Percentiles rank a stretch among this genome's conserved stretches.
Conservation (phyloP, 2,888 invertebrate species). For the Gonocerus acuteangulatus region DNA sequence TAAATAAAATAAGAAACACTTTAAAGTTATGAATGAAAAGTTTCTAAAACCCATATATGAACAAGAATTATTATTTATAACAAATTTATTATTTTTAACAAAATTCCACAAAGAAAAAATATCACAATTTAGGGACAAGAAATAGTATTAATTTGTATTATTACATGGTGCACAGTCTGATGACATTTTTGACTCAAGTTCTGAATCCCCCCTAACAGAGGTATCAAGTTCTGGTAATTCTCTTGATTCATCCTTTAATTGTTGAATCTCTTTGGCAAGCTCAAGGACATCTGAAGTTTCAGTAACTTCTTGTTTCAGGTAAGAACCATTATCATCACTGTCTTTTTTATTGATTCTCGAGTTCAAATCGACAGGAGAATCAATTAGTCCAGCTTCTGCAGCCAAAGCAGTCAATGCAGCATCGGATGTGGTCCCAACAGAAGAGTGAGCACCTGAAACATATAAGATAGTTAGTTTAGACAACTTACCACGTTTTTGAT, state of each 20-base stretch:
- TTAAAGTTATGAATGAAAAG: too few relatives aligned
- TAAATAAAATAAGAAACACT: too few relatives aligned
- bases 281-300: slow-evolving; percentile 40
- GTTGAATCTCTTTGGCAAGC: neutral
- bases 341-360: slow-evolving; percentile 31
- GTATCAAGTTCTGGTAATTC: slow-evolving; percentile 3
- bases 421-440: slow-evolving; percentile 41
- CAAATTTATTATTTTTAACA: too few relatives aligned
- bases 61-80: too few relatives aligned
- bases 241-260: slow-evolving; percentile 16
- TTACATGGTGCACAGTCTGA: too few relatives aligned
- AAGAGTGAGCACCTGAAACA: slow-evolving; percentile 9
- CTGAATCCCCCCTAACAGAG: neutral
- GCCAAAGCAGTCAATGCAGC: slow-evolving; percentile 55
- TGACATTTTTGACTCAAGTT: neutral
- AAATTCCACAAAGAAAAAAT: too few relatives aligned
- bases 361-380: slow-evolving; percentile 43
- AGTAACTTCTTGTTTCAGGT: slow-evolving; percentile 41
- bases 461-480: neutral
- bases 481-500: neutral
- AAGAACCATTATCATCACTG: slow-evolving; percentile 39
- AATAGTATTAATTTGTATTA: too few relatives aligned
- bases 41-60: too few relatives aligned
- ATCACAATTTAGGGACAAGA: too few relatives aligned
- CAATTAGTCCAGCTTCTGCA: slow-evolving; percentile 55